Base-by-base conservation (phyloP, 2,113 vertebrate species). In the Procavia capensis region DNA sequence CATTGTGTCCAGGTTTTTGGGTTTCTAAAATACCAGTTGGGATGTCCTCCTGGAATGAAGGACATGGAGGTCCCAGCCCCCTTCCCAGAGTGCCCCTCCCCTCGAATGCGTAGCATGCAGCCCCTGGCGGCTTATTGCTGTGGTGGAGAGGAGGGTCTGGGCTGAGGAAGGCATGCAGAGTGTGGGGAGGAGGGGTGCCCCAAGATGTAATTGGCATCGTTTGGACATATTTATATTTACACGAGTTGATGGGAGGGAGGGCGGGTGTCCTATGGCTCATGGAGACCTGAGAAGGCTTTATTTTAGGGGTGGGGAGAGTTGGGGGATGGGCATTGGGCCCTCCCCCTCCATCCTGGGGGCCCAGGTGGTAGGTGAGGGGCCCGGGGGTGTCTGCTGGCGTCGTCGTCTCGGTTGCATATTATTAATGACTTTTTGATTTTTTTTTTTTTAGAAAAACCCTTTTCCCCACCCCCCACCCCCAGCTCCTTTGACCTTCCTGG, bases 271-370 rank as follows among this genome's bases (percentile, higher is more conserved):
- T 97, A 98, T 98, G 98, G 98, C 97, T 98, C 97, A 45, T 97
- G 96, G 96, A 96, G 97, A 97, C 98, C 98, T 98, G 98, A 98
- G 98, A 97, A 98, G 97, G 97, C 86, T 96, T 95, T 92, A 70
- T 93, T 84, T 93, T 54, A 47, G n/a, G 68, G 88, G 78, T 72
- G 90, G 70, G 61, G 25, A 63, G 78, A 88, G 78, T 50, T 14
- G 80, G 83, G 83, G 66, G 29, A 31, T 31, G 64, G 93, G 83
- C 79, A 94, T 41, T 68, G 93, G 96, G 94, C 88, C 96, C 94
- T 96, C 87, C 81, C 96, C 85, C 84, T 96, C 84, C 95, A 85
- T 96, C 97, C 93, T 95, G 95, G 95, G 92, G 88, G 41, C 72
- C 93, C 85, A 66, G 64, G 92, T 63, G 8, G 75, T 91, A 90